Conservation (phyloP, 2,113 vertebrate genomes). For the Mellivora capensis region DNA sequence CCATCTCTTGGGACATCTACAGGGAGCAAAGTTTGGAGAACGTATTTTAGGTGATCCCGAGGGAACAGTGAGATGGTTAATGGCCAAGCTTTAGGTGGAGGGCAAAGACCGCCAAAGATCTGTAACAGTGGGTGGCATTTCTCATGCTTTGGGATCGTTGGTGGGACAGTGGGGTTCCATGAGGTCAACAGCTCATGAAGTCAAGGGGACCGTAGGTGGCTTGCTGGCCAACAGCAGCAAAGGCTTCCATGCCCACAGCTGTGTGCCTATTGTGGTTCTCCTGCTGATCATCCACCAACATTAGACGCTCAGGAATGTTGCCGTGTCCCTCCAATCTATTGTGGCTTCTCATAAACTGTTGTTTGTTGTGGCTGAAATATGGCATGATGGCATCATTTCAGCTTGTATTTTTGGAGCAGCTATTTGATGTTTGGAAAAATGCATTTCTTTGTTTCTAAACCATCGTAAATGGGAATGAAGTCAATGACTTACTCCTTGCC, state of each 20-base stretch:
- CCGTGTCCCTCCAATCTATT: slow-evolving; percentile 25
- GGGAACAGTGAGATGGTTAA: too few species aligned
- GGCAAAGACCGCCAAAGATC: neutral
- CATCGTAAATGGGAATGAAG: neutral
- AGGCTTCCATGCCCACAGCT: neutral
- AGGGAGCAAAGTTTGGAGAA: neutral
- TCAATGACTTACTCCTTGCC: slow-evolving; percentile 54
- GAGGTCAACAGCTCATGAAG: neutral
- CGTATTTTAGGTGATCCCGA: neutral
- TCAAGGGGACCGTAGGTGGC: neutral
- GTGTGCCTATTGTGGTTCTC: slow-evolving; percentile 62
- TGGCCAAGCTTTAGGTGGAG: neutral
- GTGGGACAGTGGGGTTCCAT: neutral
- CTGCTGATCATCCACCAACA: slow-evolving; percentile 48
- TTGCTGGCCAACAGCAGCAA: neutral
- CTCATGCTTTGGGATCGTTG: neutral
- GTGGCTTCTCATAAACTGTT: slow-evolving; percentile 71
- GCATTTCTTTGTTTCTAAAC: slow-evolving; percentile 60
- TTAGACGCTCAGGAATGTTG: slow-evolving; percentile 59
- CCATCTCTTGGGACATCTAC: neutral
- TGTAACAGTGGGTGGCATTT: neutral
- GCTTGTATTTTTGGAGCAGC: slow-evolving; percentile 62
- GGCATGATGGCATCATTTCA: slow-evolving; percentile 37
- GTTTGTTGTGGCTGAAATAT: slow-evolving; percentile 73
- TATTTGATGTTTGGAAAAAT: slow-evolving; percentile 68